Evolutionary conservation across 2,888 invertebrate species (phyloP), one percentile per base, ranked within the genome.

Genomic region (Furcula furcula): DNA sequence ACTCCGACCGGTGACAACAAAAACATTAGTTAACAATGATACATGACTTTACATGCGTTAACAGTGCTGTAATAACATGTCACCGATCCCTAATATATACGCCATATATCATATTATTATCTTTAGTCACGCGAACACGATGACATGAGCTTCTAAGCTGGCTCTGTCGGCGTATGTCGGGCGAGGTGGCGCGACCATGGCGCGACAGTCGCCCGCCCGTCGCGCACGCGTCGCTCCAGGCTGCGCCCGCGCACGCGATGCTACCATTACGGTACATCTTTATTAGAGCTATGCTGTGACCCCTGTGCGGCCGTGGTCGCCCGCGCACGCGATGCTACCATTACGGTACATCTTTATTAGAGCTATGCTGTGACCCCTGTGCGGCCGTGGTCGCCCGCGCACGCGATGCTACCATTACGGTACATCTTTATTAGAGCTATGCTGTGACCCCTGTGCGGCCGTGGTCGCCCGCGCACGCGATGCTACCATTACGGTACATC

Each of bases 211-310:
- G 12, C 13, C 26, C 25, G 9, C 13, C 19, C 19, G 21, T n/a
- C 27, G 22, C 28, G 21, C 27, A 12, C 28, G 21, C 11, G 26
- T 19, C 34, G 12, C 22, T 4, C 36, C 34, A 29, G 31, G 26
- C 30, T 33, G 32, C 34, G 12, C 31, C 7, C 6, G 20, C 39
- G 29, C 42, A 39, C 42, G 46, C 35, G 25, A 36, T 11, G 7
- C 9, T 5, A 20, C 22, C 4, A 27, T 32, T 32, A 39, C 30
- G 23, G 45, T 55, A 53, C 42, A 53, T 55, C 35, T 26, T 41
- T 30, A 49, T 46, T 44, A 47, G 38, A 21, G 31, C 7, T 21
- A 21, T 10, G 10, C 21, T 6, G 10, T 21, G 6, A 21, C 3
- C 21, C 10, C 10, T 21, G 20, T 21, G 6, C 21, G 4, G 10